Evolutionary conservation across 2,888 invertebrate genomes (phyloP).

Genomic region (Sphaerophoria rueppellii): DNA sequence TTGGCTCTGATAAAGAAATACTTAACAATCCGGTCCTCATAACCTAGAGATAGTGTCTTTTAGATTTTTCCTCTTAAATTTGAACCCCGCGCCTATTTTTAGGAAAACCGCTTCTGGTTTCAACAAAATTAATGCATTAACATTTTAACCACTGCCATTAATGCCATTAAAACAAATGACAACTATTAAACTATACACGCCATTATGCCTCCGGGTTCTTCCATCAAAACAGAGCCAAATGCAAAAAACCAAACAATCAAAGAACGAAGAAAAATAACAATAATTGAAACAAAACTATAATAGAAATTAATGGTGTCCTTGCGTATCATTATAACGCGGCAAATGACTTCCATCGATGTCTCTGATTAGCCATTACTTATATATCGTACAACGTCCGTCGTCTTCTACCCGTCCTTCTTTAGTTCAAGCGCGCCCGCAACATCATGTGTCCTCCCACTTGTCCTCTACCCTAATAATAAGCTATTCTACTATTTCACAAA

Average conservation of each 20-base stretch:
- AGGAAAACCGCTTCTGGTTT: too few species aligned
- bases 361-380: constrained; percentile 51
- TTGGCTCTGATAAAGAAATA: too few species aligned
- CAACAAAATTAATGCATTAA: too few species aligned
- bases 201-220: constrained; percentile 23
- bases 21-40: too few species aligned
- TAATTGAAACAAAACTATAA: constrained; percentile 61
- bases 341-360: constrained; percentile 66
- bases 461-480: constrained; percentile 49
- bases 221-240: constrained; percentile 8
- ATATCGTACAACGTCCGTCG: constrained; percentile 33
- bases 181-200: constrained; percentile 35
- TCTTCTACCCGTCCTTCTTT: constrained; percentile 25
- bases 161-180: constrained; percentile 12
- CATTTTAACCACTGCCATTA: constrained; percentile 52
- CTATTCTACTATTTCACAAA: constrained; percentile 15
- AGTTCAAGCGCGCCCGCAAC: constrained; percentile 61
- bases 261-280: constrained; percentile 33
- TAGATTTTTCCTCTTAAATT: too few species aligned
- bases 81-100: too few species aligned
- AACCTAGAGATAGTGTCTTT: too few species aligned
- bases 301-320: constrained; percentile 72
- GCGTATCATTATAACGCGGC: constrained; percentile 67
- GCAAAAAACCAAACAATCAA: constrained; percentile 14
- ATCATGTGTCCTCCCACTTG: constrained; percentile 35